phyloP scores from a whole-genome alignment of 2,113 vertebrate species.

The Gadus chalcogrammus region DNA sequence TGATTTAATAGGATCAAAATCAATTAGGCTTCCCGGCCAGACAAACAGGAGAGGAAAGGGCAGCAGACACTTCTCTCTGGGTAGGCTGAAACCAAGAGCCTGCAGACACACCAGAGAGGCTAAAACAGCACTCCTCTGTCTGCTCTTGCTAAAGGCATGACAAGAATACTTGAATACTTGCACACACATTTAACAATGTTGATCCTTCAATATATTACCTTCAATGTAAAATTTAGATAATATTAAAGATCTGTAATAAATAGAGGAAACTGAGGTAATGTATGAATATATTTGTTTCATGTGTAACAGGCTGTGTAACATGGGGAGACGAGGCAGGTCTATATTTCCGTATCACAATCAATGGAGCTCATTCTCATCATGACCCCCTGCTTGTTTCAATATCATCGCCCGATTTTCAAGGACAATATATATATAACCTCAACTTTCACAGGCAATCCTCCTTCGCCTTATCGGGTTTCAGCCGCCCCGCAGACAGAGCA shows the following conservation, averaged over 20 bases:
- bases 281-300: too few relatives aligned
- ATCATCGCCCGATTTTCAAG: conserved; percentile 53
- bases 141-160: background rate
- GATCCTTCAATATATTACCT: too few relatives aligned
- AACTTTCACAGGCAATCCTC: conserved; percentile 51
- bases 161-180: too few relatives aligned
- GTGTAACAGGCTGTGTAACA: too few relatives aligned
- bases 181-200: too few relatives aligned
- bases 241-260: too few relatives aligned
- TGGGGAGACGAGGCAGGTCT: too few relatives aligned
- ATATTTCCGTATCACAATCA: too few relatives aligned
- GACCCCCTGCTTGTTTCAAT: conserved; percentile 23
- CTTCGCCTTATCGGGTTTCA: conserved; percentile 48
- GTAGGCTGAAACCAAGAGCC: conserved; percentile 31
- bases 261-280: too few relatives aligned
- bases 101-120: conserved; percentile 2
- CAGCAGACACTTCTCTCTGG: conserved; percentile 18
- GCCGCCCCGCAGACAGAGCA: conserved; percentile 39
- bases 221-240: too few relatives aligned
- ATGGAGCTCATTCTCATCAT: too few relatives aligned
- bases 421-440: conserved; percentile 24
- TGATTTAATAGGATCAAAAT: conserved; percentile 40
- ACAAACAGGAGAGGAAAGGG: conserved; percentile 30
- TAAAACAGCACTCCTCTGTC: background rate
- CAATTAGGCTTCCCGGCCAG: background rate